Evolutionary conservation across 2,113 vertebrate species (phyloP).

Genomic region (Emydura subglobosa): DNA sequence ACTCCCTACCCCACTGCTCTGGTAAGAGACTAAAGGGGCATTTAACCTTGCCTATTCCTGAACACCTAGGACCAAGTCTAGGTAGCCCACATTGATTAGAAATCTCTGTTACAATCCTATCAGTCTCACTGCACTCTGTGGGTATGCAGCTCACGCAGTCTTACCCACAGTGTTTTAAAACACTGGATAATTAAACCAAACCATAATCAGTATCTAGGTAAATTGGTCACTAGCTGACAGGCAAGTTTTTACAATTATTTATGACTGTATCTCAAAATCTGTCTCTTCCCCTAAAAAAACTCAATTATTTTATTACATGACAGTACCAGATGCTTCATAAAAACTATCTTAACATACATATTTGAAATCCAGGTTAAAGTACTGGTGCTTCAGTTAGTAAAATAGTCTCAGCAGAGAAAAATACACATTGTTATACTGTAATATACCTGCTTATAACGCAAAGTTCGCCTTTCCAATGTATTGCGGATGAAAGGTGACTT

Average conservation of each 20-base stretch:
- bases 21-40: neutral
- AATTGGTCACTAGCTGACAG: neutral
- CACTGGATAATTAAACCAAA: neutral
- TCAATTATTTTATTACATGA: neutral
- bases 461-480: constrained; percentile 92
- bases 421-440: neutral
- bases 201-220: neutral
- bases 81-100: neutral
- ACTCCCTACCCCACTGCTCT: neutral
- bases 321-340: neutral
- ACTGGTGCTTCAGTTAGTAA: neutral
- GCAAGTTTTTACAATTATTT: neutral
- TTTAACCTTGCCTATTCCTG: neutral
- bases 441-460: constrained; percentile 94
- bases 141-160: neutral
- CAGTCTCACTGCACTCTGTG: neutral
- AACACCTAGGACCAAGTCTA: neutral
- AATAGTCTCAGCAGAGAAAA: neutral
- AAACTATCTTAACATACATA: neutral
- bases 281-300: neutral
- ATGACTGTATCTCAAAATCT: neutral
- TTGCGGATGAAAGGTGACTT: constrained; percentile 95
- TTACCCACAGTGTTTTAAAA: neutral
- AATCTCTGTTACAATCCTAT: too few relatives aligned
- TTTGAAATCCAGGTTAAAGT: neutral